Conservation (phyloP, 1,140 invertebrate species). For the Drosophila equinoxialis region DNA sequence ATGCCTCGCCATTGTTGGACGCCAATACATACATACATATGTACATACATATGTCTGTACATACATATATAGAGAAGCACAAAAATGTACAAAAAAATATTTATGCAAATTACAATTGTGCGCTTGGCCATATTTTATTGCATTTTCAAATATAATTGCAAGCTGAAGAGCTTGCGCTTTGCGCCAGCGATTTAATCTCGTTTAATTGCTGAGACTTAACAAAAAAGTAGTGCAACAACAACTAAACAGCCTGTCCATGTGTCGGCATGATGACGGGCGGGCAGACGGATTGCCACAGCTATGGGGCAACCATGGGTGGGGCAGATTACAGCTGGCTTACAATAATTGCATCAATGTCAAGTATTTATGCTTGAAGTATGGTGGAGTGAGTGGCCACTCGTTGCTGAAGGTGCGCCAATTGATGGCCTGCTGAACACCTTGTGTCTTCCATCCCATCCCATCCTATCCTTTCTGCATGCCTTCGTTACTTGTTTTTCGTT, state of each 20-base stretch:
- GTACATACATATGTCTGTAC: background rate
- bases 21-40: background rate
- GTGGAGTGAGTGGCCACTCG: conserved; percentile 17
- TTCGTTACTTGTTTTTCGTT: conserved; percentile 22
- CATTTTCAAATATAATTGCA: conserved; percentile 80
- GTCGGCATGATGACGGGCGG: conserved; percentile 10
- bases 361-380: conserved; percentile 22
- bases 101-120: conserved; percentile 68
- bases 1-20: conserved; percentile 64
- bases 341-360: conserved; percentile 60
- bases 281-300: background rate
- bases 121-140: conserved; percentile 69
- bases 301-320: background rate
- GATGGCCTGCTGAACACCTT: conserved; percentile 59
- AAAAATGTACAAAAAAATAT: conserved; percentile 64
- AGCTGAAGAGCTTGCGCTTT: conserved; percentile 56
- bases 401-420: conserved; percentile 37
- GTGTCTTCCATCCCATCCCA: background rate
- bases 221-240: conserved; percentile 6
- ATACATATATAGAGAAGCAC: conserved; percentile 27
- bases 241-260: conserved; percentile 12
- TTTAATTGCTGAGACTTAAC: conserved; percentile 70
- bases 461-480: background rate
- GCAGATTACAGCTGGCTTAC: conserved; percentile 51
- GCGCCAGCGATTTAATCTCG: conserved; percentile 76